Evolutionary conservation across 2,888 invertebrate species (phyloP).

Genomic region (Myathropa florea): DNA sequence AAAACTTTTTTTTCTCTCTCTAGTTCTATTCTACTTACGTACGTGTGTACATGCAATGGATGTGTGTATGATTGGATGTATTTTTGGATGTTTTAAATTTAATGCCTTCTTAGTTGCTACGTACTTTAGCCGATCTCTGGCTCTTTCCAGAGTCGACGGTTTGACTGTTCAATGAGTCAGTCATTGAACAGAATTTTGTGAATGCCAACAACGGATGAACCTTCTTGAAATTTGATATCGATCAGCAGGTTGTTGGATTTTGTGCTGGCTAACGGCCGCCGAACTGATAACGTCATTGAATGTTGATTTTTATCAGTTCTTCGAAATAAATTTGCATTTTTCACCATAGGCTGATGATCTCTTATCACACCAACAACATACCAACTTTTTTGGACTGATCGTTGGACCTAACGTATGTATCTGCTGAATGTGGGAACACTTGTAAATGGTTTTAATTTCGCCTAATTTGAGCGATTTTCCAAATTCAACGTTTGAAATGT

Average conservation of each 20-base stretch:
- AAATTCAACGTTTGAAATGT: too few species aligned
- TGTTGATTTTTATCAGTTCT: neutral
- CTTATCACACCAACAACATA: too few species aligned
- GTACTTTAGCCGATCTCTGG: neutral
- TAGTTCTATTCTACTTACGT: constrained; percentile 2
- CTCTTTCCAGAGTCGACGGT: constrained; percentile 3
- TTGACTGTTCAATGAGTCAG: constrained; percentile 20
- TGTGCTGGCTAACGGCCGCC: neutral
- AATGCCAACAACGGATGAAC: neutral
- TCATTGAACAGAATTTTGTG: constrained; percentile 21
- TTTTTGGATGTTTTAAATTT: constrained; percentile 38
- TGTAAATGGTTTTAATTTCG: too few species aligned
- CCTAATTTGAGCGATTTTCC: too few species aligned
- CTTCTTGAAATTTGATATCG: neutral
- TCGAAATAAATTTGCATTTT: neutral
- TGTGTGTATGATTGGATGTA: constrained; percentile 5
- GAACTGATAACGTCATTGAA: neutral
- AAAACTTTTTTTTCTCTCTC: neutral
- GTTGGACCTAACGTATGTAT: too few species aligned
- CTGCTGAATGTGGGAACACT: too few species aligned
- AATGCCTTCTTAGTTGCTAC: constrained; percentile 3
- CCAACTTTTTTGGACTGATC: too few species aligned
- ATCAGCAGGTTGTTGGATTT: neutral
- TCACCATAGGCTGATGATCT: too few species aligned
- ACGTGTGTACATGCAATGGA: neutral